A percentile compares a stretch with the other conserved stretches of the same genome.
phyloP scores from a whole-genome alignment of 2,797 vertebrate genomes.

The Linurgus olivaceus region DNA sequence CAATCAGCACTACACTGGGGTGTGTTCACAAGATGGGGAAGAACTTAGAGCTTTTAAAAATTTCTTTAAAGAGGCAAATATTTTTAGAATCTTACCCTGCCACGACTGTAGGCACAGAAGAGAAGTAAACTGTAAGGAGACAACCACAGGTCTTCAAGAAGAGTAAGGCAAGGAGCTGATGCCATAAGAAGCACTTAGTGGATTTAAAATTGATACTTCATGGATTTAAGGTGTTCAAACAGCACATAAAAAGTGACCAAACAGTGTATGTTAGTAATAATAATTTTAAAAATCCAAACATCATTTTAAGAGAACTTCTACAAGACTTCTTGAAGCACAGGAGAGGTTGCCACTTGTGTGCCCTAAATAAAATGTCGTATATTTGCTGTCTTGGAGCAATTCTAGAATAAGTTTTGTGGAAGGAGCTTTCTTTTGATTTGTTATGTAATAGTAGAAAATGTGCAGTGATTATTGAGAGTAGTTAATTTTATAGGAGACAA shows the following conservation, averaged over 20 bases:
- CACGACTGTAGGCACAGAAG: neutral
- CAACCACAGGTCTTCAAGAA: neutral
- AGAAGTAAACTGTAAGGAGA: neutral
- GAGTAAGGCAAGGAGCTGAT: neutral
- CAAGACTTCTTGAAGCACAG: neutral
- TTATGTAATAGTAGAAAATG: neutral
- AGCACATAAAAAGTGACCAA: neutral
- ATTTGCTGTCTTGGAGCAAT: neutral
- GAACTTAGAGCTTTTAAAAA: neutral
- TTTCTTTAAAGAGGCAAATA: neutral
- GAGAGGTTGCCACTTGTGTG: neutral
- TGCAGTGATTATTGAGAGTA: neutral
- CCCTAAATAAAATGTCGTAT: neutral
- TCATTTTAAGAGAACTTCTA: neutral
- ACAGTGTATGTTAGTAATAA: neutral
- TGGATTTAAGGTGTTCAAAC: neutral
- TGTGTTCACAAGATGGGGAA: neutral
- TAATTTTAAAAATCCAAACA: fast-evolving
- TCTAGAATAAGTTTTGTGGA: neutral
- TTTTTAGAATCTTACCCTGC: neutral
- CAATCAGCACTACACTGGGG: neutral
- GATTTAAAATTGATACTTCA: neutral
- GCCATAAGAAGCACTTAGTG: neutral
- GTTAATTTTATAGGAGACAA: neutral
- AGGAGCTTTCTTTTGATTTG: neutral